A percentile compares a stretch with the other conserved stretches of the same genome.
These are phyloP conservation scores for Oikopleura albicans DNA, from an alignment of 23 tunicate genomes.

Conservation along the genomic window DNA sequence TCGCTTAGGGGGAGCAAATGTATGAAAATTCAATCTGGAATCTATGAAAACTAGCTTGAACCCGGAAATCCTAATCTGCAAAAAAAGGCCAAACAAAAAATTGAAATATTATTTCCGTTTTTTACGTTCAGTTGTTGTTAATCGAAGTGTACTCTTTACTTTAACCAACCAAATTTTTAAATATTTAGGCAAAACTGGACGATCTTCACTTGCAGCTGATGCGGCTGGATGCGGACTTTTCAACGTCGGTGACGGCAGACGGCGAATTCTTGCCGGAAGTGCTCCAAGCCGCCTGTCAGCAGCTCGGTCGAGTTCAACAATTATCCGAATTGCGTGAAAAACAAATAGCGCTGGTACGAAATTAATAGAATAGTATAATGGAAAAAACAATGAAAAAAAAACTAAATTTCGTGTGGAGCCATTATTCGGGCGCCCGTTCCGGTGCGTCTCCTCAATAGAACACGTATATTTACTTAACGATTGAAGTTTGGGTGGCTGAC, in stretches of 20 bases:
- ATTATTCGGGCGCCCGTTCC: too few species aligned
- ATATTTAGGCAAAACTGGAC: background rate
- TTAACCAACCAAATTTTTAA: too few species aligned
- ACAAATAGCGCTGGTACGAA: background rate
- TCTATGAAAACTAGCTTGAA: too few species aligned
- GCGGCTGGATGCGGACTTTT: background rate
- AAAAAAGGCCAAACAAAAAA: too few species aligned
- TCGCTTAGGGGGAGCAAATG: too few species aligned
- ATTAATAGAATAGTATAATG: background rate
- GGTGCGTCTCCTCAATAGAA: too few species aligned
- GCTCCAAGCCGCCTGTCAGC: constrained; percentile 1
- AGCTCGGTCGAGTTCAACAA: background rate
- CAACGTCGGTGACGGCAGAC: background rate
- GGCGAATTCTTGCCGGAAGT: background rate
- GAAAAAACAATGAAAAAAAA: background rate
- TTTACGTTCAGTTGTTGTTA: too few species aligned
- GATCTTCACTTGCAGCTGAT: background rate
- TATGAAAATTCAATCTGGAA: too few species aligned
- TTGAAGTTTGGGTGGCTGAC: background rate
- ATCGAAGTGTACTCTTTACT: too few species aligned
- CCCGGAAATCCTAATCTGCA: too few species aligned
- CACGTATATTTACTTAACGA: background rate
- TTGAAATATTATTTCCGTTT: too few species aligned
- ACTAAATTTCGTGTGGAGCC: background rate
- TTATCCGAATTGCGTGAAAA: background rate